A percentile compares a stretch with the other conserved stretches of the same genome.
phyloP scores from a whole-genome alignment of 2,113 vertebrate genomes.

The Symphodus melops region DNA sequence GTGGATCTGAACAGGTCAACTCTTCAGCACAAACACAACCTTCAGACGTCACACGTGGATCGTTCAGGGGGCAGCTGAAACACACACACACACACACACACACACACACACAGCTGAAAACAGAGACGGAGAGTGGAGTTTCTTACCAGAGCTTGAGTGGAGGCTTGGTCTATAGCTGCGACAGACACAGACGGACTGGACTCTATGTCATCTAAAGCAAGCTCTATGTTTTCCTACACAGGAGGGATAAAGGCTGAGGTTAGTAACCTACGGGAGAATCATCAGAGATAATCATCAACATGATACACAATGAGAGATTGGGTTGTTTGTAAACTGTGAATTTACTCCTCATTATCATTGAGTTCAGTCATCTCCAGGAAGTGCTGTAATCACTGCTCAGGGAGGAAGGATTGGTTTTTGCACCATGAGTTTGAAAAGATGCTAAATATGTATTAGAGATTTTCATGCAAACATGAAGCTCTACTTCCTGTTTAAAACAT shows the following conservation, averaged over 20 bases:
- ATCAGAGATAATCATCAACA: constrained; percentile 27
- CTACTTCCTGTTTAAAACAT: too few species aligned
- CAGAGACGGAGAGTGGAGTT: constrained; percentile 18
- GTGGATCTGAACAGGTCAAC: too few species aligned
- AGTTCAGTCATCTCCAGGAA: background rate
- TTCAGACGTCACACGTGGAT: background rate
- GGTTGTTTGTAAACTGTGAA: constrained; percentile 25
- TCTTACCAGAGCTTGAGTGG: constrained; percentile 95
- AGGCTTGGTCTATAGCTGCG: constrained; percentile 92
- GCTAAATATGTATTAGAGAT: too few species aligned
- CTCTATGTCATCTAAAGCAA: constrained; percentile 94
- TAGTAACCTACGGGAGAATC: constrained; percentile 62
- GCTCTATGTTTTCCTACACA: constrained; percentile 95
- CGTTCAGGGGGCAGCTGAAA: background rate
- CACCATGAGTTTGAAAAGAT: background rate
- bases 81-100: background rate
- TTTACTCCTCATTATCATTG: background rate
- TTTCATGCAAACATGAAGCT: too few species aligned
- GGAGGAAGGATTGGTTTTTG: background rate
- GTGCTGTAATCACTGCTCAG: background rate
- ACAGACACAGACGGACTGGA: constrained; percentile 87
- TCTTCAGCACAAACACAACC: too few species aligned
- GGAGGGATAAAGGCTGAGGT: constrained; percentile 78
- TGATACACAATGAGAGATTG: constrained; percentile 22
- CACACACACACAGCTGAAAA: constrained; percentile 6